Conservation (phyloP, 2,888 invertebrate genomes). For the Drosophila rellima region DNA sequence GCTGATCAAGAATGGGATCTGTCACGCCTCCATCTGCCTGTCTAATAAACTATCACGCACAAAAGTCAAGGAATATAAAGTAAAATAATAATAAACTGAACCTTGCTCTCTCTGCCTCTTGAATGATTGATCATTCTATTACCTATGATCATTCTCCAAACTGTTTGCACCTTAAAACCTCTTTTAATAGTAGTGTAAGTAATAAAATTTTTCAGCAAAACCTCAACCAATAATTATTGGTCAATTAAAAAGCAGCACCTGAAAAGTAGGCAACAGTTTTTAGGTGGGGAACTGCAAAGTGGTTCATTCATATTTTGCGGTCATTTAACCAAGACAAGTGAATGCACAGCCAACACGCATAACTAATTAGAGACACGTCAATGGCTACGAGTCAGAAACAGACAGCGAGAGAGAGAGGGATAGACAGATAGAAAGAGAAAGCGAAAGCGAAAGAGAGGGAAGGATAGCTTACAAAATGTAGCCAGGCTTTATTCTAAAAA, state of each 20-base stretch:
- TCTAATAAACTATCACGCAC: no score
- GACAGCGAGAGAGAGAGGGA: neutral
- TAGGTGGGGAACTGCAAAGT: neutral
- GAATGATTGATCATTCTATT: no score
- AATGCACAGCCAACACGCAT: conserved; percentile 31
- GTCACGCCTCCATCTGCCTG: no score
- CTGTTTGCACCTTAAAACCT: no score
- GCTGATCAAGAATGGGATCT: no score
- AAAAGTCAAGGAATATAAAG: no score
- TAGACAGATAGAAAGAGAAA: neutral
- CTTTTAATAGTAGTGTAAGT: neutral
- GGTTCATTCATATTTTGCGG: conserved; percentile 9
- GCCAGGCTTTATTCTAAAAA: neutral
- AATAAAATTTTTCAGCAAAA: neutral
- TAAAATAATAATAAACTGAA: no score
- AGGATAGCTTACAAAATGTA: neutral
- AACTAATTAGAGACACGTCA: conserved; percentile 52
- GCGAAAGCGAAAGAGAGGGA: neutral
- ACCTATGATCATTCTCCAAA: no score
- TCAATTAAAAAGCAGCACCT: neutral
- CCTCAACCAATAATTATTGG: neutral
- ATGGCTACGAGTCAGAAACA: conserved; percentile 2
- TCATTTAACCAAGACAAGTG: conserved; percentile 25
- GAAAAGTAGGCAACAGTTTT: neutral
- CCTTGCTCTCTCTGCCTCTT: no score